These are phyloP conservation scores for Latrodectus elegans DNA, from an alignment of 2,888 invertebrate genomes.

Conservation along the genomic window DNA sequence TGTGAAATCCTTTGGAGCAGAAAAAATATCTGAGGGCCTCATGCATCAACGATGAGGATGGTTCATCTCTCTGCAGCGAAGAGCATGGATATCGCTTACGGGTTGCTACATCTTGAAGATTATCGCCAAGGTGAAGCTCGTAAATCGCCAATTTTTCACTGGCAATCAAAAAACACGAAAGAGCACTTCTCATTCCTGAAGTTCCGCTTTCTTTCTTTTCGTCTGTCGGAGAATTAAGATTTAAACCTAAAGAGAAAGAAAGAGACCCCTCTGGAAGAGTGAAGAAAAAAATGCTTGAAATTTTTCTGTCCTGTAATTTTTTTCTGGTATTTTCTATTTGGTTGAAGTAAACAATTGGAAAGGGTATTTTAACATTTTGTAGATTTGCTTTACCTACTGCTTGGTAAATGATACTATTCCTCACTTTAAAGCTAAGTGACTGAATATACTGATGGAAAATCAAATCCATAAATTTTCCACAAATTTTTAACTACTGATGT, in stretches of 20 bases:
- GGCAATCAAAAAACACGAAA: constrained; percentile 38
- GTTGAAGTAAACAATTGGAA: neutral
- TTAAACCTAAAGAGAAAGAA: constrained; percentile 19
- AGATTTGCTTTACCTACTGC: neutral
- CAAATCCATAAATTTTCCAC: no score
- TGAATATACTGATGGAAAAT: no score
- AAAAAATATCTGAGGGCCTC: constrained; percentile 69
- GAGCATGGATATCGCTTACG: constrained; percentile 61
- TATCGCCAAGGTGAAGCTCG: constrained; percentile 61
- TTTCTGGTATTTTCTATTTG: neutral
- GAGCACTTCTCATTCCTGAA: constrained; percentile 26
- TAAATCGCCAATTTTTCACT: constrained; percentile 56
- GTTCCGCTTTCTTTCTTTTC: neutral
- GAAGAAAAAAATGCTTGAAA: no score
- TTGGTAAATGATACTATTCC: no score
- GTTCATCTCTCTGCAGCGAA: constrained; percentile 67
- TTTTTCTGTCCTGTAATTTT: no score
- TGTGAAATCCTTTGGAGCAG: constrained; percentile 68
- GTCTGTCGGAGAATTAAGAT: constrained; percentile 26
- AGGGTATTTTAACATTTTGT: neutral
- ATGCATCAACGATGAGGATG: constrained; percentile 69
- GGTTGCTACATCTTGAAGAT: constrained; percentile 65
- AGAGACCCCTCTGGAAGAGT: neutral
- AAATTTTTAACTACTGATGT: no score
- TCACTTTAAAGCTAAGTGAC: no score